A percentile compares a stretch with the other conserved stretches of the same genome.
Evolutionary conservation across 2,888 invertebrate genomes (phyloP).

Genomic region (Agapetus fuscipes): DNA sequence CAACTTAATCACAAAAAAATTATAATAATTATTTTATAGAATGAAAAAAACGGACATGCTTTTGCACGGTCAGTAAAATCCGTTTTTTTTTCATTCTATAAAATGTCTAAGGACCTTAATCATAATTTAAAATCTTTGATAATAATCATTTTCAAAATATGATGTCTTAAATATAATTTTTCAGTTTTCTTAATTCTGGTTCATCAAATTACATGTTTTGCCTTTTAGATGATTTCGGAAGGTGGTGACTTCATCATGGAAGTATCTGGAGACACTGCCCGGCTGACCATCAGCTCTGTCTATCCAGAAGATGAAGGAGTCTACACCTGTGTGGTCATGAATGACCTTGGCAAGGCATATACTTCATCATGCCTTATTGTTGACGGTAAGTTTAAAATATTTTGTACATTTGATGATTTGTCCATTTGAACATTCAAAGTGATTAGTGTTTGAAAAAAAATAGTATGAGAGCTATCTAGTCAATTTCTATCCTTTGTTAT

Average conservation of each 20-base stretch:
- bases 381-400: slow-evolving; percentile 50
- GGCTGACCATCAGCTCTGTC: slow-evolving; percentile 62
- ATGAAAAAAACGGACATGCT: too few relatives aligned
- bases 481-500: too few relatives aligned
- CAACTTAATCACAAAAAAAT: too few relatives aligned
- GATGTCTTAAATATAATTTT: too few relatives aligned
- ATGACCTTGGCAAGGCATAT: slow-evolving; percentile 70
- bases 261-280: slow-evolving; percentile 61
- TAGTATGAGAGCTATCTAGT: too few relatives aligned
- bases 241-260: slow-evolving; percentile 56
- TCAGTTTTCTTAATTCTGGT: background rate
- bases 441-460: too few relatives aligned
- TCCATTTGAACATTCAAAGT: background rate
- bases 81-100: too few relatives aligned
- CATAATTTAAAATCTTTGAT: too few relatives aligned
- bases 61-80: too few relatives aligned
- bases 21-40: too few relatives aligned
- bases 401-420: background rate
- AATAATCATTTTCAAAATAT: too few relatives aligned
- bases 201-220: background rate
- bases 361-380: slow-evolving; percentile 80
- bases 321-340: slow-evolving; percentile 76
- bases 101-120: too few relatives aligned
- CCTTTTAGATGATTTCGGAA: slow-evolving; percentile 51
- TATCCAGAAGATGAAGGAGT: slow-evolving; percentile 86